phyloP scores from a whole-genome alignment of 2,113 vertebrate species.

The Phyllostomus hastatus region DNA sequence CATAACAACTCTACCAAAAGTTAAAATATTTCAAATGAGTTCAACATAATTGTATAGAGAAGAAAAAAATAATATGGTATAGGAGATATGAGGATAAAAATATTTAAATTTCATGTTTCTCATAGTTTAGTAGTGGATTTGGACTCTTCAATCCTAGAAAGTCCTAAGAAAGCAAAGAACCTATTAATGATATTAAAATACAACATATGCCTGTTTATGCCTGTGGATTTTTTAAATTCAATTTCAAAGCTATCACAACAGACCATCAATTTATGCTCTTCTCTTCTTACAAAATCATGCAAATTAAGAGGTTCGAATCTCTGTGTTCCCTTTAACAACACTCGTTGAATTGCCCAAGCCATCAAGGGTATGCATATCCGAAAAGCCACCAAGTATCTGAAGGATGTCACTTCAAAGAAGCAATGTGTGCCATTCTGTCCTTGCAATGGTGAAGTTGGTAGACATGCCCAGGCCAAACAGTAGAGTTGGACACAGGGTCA shows the following conservation, averaged over 20 bases:
- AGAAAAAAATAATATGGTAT: not conserved
- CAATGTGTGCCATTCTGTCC: not conserved
- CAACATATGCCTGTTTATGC: not conserved
- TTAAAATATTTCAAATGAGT: constrained; percentile 9
- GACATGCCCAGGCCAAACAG: not conserved
- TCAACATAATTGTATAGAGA: not conserved
- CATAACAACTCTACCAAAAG: not conserved
- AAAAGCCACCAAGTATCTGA: not conserved
- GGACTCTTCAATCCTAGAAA: not conserved
- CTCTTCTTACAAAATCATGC: not conserved
- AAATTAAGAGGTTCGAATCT: not conserved
- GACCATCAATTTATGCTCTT: not conserved
- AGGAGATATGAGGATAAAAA: constrained; percentile 5
- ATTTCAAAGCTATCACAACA: constrained; percentile 31
- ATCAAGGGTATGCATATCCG: not conserved
- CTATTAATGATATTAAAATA: not conserved
- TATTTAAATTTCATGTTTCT: not conserved
- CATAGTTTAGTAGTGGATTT: constrained; percentile 13
- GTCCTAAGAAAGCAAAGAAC: not conserved
- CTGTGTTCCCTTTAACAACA: not conserved
- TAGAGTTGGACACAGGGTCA: not conserved
- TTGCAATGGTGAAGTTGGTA: not conserved
- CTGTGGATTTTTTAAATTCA: not conserved
- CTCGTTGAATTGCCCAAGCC: not conserved
- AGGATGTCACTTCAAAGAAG: not conserved